A percentile compares a stretch with the other conserved stretches of the same genome.
These are phyloP conservation scores for Gryllus longicercus DNA, from an alignment of 2,888 invertebrate species.

Conservation along the genomic window DNA sequence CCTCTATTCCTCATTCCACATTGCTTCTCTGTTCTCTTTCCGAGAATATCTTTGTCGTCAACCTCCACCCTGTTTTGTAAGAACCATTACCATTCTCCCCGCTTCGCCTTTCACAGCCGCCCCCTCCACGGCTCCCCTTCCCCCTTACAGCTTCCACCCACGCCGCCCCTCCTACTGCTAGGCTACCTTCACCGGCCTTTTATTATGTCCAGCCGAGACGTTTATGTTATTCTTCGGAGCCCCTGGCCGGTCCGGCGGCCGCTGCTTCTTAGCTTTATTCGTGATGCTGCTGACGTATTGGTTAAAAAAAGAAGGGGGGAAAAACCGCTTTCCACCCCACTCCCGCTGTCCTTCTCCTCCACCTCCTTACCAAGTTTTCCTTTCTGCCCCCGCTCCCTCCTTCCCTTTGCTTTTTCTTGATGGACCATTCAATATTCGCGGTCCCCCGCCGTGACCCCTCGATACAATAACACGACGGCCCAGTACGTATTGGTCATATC, in stretches of 20 bases:
- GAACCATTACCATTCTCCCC: too few relatives aligned
- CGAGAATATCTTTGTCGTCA: too few relatives aligned
- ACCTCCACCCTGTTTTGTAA: too few relatives aligned
- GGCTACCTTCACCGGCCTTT: not conserved
- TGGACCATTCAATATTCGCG: conserved; percentile 10
- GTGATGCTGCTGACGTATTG: conserved; percentile 17
- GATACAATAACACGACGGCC: conserved; percentile 17
- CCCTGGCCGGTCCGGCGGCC: not conserved
- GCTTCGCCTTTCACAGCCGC: too few relatives aligned
- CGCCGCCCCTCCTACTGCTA: not conserved
- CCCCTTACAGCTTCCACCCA: not conserved
- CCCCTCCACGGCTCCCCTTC: not conserved
- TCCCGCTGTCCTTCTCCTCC: not conserved
- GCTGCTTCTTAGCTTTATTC: not conserved
- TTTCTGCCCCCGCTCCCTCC: not conserved
- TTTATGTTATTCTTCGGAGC: not conserved
- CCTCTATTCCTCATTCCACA: too few relatives aligned
- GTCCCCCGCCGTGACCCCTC: not conserved
- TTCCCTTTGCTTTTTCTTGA: conserved; percentile 4
- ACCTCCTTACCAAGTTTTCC: not conserved
- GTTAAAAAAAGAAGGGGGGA: not conserved
- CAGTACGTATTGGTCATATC: conserved; percentile 17
- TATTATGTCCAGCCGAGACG: not conserved
- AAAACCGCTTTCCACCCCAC: not conserved
- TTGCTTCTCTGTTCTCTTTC: too few relatives aligned